Evolutionary conservation across 2,888 invertebrate species (phyloP), one percentile per base, ranked within the genome.

Genomic region (Agrotis segetum): DNA sequence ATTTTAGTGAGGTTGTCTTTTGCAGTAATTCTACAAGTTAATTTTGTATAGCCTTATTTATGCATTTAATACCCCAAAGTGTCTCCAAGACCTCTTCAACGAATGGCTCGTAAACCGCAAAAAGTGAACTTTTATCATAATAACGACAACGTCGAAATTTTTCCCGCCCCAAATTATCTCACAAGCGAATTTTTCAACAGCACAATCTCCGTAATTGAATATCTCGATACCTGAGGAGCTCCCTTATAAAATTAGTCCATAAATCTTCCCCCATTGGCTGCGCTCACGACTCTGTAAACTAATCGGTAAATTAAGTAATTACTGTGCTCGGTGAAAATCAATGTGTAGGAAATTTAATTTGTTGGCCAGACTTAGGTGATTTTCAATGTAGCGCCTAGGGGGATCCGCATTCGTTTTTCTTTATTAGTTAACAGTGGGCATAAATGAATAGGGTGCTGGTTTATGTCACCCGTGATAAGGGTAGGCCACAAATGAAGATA

Each of bases 291-390:
- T 90, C 89, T 90, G 92, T 92, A 90, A 94, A 94, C 91, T 94
- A 92, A 94, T 94, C 92, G 91, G 86, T 88, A 91, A 94, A 94
- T 94, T 93, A 93, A 92, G 90, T 94, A 94, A 95, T 93, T 93
- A 93, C 90, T 89, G 87, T 85, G 87, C 87, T 85, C 88, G 87
- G 87, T 92, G 90, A 91, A 93, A 94, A 94, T 93, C 93, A 94
- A 94, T 94, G 92, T 92, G 92, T 90, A 90, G 89, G 89, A 92
- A 93, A 94, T 94, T 94, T 91, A 93, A 95, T 94, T 94, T 91
- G 88, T 88, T 86, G 82, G 88, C 87, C 88, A 91, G 90, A 88
- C 89, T 85, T 87, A 88, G 90, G 85, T 87, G 89, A 88, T 90
- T 89, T 90, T 88, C 88, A 88, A 87, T 89, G 89, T 88, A 88